Evolutionary conservation across 1,140 invertebrate species (phyloP).

Genomic region (Brachionus plicatilis): DNA sequence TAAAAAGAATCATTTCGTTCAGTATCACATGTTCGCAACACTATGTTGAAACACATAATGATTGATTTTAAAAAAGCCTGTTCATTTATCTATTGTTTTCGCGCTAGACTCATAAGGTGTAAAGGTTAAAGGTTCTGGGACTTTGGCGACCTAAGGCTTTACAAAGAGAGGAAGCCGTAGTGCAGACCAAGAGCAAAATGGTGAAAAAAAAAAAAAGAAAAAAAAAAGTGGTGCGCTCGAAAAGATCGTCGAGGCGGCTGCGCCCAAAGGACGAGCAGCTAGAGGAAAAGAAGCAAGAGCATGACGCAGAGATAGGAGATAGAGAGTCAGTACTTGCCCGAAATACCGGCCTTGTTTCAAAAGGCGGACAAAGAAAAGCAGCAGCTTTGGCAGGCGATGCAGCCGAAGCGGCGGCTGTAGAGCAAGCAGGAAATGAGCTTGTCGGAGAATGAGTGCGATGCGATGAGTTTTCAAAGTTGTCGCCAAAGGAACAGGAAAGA

Average conservation of each 20-base stretch:
- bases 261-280: not conserved
- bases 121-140: constrained; percentile 36
- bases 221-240: not conserved
- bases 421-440: not conserved
- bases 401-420: constrained; percentile 4
- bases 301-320: not conserved
- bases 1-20: too few species aligned
- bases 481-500: not conserved
- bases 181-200: not conserved
- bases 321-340: constrained; percentile 4
- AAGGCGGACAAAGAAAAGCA: not conserved
- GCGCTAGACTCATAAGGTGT: too few species aligned
- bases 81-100: too few species aligned
- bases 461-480: constrained; percentile 18
- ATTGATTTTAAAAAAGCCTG: too few species aligned
- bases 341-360: constrained; percentile 9
- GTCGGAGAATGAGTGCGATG: not conserved
- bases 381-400: not conserved
- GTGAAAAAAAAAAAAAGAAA: not conserved
- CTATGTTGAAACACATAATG: too few species aligned
- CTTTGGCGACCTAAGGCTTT: constrained; percentile 26
- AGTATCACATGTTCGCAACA: too few species aligned
- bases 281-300: not conserved
- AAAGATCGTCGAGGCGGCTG: not conserved
- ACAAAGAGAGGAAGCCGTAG: not conserved